These are phyloP conservation scores for Ormyrus pomaceus DNA, from an alignment of 2,888 invertebrate species.

Conservation along the genomic window DNA sequence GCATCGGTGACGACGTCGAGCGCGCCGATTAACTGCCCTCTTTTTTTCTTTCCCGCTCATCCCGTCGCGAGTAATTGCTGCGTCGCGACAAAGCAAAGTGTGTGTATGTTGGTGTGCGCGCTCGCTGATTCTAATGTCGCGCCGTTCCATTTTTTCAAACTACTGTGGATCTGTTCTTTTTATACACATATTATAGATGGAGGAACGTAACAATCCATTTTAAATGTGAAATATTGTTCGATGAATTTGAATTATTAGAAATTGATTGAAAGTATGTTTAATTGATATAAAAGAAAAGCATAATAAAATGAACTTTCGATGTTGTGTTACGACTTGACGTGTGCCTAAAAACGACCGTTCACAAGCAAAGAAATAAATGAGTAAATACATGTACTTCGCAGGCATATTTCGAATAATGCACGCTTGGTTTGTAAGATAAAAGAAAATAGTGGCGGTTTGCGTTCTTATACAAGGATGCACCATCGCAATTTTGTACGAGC, in stretches of 20 bases:
- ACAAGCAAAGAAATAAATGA: constrained; percentile 6
- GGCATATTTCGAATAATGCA: constrained; percentile 3
- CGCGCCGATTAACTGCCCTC: constrained; percentile 3
- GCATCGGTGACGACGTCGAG: neutral
- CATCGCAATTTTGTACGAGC: constrained; percentile 35
- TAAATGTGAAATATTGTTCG: too few species aligned
- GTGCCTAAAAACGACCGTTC: constrained; percentile 51
- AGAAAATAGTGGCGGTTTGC: constrained; percentile 4
- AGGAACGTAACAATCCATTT: too few species aligned
- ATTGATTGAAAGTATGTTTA: too few species aligned
- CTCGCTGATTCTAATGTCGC: too few species aligned
- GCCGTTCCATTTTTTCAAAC: too few species aligned
- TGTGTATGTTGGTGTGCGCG: neutral
- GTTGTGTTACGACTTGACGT: constrained; percentile 44
- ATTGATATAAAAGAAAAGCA: neutral
- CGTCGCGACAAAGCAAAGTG: neutral
- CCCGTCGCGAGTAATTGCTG: neutral
- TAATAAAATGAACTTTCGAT: constrained; percentile 2
- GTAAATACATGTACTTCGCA: constrained; percentile 16
- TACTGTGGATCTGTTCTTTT: too few species aligned
- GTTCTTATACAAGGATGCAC: constrained; percentile 6
- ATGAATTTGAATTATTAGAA: too few species aligned
- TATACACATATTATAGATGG: too few species aligned
- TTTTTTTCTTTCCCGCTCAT: constrained; percentile 5
- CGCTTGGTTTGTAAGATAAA: constrained; percentile 11